Evolutionary conservation across 2,888 invertebrate species (phyloP).

Genomic region (Pocota personata): DNA sequence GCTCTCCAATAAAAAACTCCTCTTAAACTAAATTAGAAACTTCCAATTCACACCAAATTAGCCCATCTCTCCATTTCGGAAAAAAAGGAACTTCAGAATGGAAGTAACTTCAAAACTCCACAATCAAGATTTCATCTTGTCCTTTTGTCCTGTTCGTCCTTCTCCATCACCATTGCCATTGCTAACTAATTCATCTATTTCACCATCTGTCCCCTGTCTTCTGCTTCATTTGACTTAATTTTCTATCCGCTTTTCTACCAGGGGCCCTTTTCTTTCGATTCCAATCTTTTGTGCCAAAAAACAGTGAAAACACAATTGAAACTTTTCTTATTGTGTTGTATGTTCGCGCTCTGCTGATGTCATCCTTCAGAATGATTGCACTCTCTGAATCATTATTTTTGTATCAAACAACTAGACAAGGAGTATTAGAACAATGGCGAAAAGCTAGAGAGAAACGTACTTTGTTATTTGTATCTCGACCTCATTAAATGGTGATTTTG

Average conservation of each 20-base stretch:
- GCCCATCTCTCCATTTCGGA: not conserved
- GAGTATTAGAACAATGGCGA: not conserved
- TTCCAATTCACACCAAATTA: conserved; percentile 67
- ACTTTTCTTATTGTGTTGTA: conserved; percentile 55
- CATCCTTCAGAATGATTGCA: conserved; percentile 58
- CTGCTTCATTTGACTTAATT: conserved; percentile 70
- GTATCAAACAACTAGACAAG: conserved; percentile 30
- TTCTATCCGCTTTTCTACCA: conserved; percentile 40
- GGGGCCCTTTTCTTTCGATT: not conserved
- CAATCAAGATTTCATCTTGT: conserved; percentile 60
- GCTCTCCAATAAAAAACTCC: conserved; percentile 19
- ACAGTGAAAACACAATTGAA: conserved; percentile 64
- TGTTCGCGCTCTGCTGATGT: conserved; percentile 2
- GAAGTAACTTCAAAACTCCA: conserved; percentile 51
- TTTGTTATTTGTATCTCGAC: conserved; percentile 39
- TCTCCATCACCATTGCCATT: not conserved
- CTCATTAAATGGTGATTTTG: conserved; percentile 8
- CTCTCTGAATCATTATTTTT: conserved; percentile 58
- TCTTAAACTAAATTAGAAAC: conserved; percentile 60
- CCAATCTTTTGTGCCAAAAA: conserved; percentile 48
- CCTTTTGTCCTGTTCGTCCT: conserved; percentile 16
- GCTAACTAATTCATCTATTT: conserved; percentile 67
- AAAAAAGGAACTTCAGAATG: not conserved
- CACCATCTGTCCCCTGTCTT: conserved; percentile 61
- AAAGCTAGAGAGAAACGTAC: conserved; percentile 6